Conservation (phyloP, 2,797 vertebrate genomes). For the Gymnodraco acuticeps region DNA sequence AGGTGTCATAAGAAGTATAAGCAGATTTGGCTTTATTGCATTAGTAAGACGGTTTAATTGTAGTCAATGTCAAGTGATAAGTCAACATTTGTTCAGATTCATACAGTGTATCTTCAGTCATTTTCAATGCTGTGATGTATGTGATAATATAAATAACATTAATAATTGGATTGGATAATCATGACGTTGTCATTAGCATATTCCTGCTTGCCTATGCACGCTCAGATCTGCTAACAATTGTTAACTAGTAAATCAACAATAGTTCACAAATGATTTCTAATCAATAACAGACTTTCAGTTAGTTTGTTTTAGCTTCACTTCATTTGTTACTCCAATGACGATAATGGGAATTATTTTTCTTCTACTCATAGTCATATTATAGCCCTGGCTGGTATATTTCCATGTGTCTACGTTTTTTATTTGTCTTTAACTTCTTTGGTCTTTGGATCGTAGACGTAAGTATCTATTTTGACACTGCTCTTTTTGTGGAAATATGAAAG, state of each 20-base stretch:
- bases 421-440: conserved; percentile 4
- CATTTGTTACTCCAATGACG: not conserved
- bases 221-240: conserved; percentile 19
- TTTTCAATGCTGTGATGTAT: not conserved
- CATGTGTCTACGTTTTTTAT: conserved; percentile 7
- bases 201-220: not conserved
- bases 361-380: not conserved
- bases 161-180: not conserved
- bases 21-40: conserved; percentile 18
- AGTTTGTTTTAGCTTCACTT: conserved; percentile 26
- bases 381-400: conserved; percentile 7
- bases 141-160: not conserved
- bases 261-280: conserved; percentile 14
- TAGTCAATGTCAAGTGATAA: not conserved
- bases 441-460: conserved; percentile 19
- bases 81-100: not conserved
- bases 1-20: conserved; percentile 28
- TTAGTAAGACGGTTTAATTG: not conserved
- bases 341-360: conserved; percentile 16
- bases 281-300: conserved; percentile 17
- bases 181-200: not conserved
- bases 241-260: conserved; percentile 32
- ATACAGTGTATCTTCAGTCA: not conserved
- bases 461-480: conserved; percentile 39
- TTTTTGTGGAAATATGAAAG: conserved; percentile 53